These are phyloP conservation scores for Rhincodon typus DNA, from an alignment of 2,797 vertebrate species.

Conservation along the genomic window DNA sequence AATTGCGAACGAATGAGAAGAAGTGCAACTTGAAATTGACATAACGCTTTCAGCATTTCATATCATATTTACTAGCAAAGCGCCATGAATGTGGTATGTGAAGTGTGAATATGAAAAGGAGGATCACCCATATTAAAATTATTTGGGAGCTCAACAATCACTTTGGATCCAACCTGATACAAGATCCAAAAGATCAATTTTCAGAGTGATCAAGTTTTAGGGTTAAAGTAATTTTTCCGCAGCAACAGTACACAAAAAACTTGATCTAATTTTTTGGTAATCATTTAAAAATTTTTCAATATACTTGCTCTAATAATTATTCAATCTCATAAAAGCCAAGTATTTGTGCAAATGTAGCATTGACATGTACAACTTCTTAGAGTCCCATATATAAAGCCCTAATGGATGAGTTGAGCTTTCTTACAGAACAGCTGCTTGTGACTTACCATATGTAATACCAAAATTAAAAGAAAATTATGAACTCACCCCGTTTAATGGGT, in stretches of 20 bases:
- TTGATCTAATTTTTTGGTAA: background rate
- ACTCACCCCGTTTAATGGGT: slow-evolving; percentile 92
- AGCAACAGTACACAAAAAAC: background rate
- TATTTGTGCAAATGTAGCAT: background rate
- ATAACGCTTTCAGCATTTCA: background rate
- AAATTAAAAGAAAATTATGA: background rate
- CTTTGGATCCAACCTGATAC: background rate
- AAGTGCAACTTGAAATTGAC: background rate
- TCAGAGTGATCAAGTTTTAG: background rate
- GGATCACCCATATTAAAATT: background rate
- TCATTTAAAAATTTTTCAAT: background rate
- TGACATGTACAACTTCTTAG: background rate
- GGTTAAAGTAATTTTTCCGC: background rate
- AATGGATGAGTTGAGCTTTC: background rate
- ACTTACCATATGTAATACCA: background rate
- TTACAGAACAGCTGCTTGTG: background rate
- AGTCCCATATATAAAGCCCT: background rate
- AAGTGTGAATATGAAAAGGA: background rate
- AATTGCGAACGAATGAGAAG: too few species aligned
- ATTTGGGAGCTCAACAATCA: background rate
- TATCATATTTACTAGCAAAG: background rate
- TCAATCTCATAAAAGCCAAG: background rate
- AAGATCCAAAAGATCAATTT: background rate
- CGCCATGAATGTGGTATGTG: background rate
- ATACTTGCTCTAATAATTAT: background rate